These are phyloP conservation scores for Deilephila porcellus DNA, from an alignment of 2,888 invertebrate species.

Conservation along the genomic window DNA sequence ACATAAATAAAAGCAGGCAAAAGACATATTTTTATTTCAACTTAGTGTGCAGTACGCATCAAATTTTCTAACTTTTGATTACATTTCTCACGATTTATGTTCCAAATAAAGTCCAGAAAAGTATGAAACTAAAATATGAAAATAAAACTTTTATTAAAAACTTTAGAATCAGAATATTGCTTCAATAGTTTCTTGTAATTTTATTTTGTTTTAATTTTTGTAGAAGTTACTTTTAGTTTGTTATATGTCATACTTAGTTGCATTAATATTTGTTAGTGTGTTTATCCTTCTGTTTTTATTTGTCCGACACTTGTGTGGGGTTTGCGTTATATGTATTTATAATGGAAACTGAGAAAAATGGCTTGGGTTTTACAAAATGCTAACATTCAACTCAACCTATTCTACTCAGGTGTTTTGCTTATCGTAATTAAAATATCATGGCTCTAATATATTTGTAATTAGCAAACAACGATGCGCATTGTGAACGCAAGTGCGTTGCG, in stretches of 20 bases:
- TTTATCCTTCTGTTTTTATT: too few relatives aligned
- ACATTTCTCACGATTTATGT: slow-evolving; percentile 1
- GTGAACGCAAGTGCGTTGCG: background rate
- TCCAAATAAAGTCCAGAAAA: background rate
- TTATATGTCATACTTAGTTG: too few relatives aligned
- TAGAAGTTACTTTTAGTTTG: too few relatives aligned
- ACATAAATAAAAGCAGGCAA: too few relatives aligned
- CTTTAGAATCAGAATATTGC: background rate
- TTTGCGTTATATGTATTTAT: too few relatives aligned
- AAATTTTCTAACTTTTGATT: background rate
- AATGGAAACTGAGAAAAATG: too few relatives aligned
- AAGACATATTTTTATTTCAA: background rate
- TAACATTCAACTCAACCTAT: too few relatives aligned
- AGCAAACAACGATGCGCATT: slow-evolving; percentile 6
- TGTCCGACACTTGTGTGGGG: too few relatives aligned
- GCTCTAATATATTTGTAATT: background rate
- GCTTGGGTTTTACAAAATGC: too few relatives aligned
- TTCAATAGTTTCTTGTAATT: too few relatives aligned
- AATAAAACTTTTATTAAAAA: background rate
- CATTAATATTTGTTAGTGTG: too few relatives aligned
- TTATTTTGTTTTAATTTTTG: too few relatives aligned
- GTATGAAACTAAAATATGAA: background rate
- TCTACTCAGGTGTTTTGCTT: background rate
- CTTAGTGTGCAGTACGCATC: background rate
- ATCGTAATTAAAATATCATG: background rate